Conservation (phyloP, 2,888 invertebrate genomes). For the Nasonia oneida region DNA sequence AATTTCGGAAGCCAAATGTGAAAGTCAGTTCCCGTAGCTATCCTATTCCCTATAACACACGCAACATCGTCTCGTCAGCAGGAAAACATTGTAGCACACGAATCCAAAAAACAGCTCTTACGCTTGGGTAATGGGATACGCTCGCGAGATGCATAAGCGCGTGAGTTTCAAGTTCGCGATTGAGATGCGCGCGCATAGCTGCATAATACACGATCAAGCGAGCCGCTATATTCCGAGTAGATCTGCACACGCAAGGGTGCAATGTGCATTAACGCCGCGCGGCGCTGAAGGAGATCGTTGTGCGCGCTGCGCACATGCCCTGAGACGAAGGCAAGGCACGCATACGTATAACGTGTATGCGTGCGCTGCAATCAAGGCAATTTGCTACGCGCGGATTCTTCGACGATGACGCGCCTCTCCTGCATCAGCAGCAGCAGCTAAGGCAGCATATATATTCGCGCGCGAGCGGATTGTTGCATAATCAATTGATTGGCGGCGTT, state of each 20-base stretch:
- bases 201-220: background rate
- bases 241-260: background rate
- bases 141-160: background rate
- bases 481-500: conserved; percentile 52
- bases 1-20: background rate
- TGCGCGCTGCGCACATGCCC: background rate
- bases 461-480: conserved; percentile 51
- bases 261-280: background rate
- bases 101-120: too few species aligned
- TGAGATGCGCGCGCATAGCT: background rate
- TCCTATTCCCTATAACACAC: background rate
- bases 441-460: too few species aligned
- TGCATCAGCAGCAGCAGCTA: too few species aligned
- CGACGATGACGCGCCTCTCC: conserved; percentile 49
- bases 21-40: background rate
- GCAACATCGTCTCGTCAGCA: background rate
- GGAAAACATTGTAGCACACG: too few species aligned
- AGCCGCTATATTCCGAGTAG: background rate
- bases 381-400: conserved; percentile 56
- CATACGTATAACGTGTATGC: background rate
- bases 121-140: background rate
- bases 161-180: conserved; percentile 25
- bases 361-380: conserved; percentile 47
- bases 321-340: background rate
- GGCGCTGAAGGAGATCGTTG: conserved; percentile 34